Evolutionary conservation across 2,797 vertebrate genomes (phyloP).

Genomic region (Tympanoctomys barrerae): DNA sequence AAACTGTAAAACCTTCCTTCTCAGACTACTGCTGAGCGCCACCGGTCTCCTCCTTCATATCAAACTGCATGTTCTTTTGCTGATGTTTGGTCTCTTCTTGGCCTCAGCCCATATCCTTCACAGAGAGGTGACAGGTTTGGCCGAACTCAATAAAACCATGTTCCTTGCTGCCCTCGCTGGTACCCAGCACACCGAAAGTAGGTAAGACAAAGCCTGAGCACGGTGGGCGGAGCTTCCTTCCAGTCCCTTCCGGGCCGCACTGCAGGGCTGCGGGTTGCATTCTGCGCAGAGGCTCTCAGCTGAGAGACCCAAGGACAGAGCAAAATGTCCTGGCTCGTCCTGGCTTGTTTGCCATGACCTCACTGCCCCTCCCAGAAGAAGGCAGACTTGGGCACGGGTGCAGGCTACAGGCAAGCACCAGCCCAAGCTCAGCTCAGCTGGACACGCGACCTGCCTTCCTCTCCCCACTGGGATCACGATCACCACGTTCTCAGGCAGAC

Average conservation of each 20-base stretch:
- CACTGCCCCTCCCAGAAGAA: not conserved
- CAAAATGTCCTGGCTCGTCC: no score
- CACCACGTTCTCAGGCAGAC: not conserved
- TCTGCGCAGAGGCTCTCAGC: not conserved
- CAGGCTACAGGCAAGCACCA: not conserved
- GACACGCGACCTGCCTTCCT: not conserved
- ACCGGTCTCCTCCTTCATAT: not conserved
- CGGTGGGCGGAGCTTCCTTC: accelerated
- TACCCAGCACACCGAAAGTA: not conserved
- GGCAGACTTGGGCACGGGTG: not conserved
- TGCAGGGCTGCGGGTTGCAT: no score
- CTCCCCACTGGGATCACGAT: not conserved
- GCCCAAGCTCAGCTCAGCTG: not conserved
- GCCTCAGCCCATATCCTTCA: not conserved
- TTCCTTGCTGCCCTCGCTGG: not conserved
- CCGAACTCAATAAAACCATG: no score
- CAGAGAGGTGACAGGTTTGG: not conserved
- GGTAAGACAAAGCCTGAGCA: not conserved
- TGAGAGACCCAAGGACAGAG: not conserved
- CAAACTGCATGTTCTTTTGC: not conserved
- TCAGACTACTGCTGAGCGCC: not conserved
- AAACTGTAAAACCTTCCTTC: not conserved
- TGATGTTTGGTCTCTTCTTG: not conserved
- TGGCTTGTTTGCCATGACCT: not conserved
- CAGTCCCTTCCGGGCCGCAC: not conserved